Evolutionary conservation across 2,797 vertebrate genomes (phyloP), one percentile per base, ranked within the genome.

Genomic region (Melanotaenia maccullochi): DNA sequence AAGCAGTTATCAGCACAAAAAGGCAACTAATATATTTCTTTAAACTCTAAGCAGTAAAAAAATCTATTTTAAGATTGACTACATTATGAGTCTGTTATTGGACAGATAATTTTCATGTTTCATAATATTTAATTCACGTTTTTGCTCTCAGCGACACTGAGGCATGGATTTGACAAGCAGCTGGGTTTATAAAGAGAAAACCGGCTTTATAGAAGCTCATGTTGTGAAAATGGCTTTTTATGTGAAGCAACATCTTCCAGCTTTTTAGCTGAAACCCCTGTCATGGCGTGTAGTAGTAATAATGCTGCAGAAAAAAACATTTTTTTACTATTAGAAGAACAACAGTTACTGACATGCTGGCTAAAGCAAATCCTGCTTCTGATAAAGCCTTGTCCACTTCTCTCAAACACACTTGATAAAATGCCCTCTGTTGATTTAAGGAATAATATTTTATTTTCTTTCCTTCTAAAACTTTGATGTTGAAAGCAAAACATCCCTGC

Each of bases 221-320:
- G 13, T 49, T 33, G 22, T 38, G 12, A 28, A n/a, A 13, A 56
- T 49, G 9, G 12, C 52, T 56, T 28, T 79, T 60, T 66, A 12
- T 62, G 57, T 68, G 30, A 47, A 51, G 58, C 4, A 58, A 2
- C 44, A 51, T 28, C 59, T 49, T 36, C 18, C 55, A 60, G 49
- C 35, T 44, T 58, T 28, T 2, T n/a, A 38, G 35, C 40, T 60
- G 25, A 35, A 59, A 60, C 28, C 25, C 52, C 22, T n/a, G 1
- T 36, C 18, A 51, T 60, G 55, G 35, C 13, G 13, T 16, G 7
- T 66, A 28, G 40, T 24, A 12, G 4, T 8, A 33, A 33, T 1
- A 33, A 33, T 33, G 32, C 32, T 33, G 7, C 7, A 33, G 32
- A 33, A 33, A 33, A 33, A 6, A 33, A 6, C 32, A 33, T 33